Base-by-base conservation (phyloP, 2,113 vertebrate genomes). In the Typhlomys cinereus region DNA sequence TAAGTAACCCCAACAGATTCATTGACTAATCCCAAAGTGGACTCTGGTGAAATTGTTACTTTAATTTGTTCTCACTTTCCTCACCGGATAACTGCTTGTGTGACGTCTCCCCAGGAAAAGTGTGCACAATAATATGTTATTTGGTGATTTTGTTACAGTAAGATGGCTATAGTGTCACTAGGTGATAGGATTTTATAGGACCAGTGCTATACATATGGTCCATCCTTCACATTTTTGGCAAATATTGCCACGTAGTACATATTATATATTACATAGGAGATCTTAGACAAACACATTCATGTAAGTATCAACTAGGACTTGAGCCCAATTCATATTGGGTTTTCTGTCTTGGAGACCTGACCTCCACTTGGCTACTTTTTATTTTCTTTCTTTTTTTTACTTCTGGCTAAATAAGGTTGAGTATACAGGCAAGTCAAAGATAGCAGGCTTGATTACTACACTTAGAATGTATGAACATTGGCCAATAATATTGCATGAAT, bases 361-460 rank as follows among this genome's bases (percentile, higher is more conserved):
- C 34, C 21, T 36, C 44, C 8, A 64, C 20, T 61, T 54, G 52
- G 52, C 52, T 54, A 54, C 17, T 54, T 54, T 17, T 54, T 54
- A 12, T 54, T 54, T 54, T 54, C 17, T 54, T 12, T 7, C 27
- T 17, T n/a, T 61, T 75, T 13, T 87, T 91, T 36, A 57, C n/a
- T 78, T 88, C 44, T 74, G 52, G 41, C 23, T 44, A 41, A 93
- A 74, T 59, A 91, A 71, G 21, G 17, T 34, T 89, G 83, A 75
- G 31, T 54, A 82, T 25, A 70, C 54, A 70, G 23, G 71, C 52
- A 76, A 54, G 87, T 1, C 1, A 7, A 81, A 64, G 29, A 64
- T 34, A 66, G 70, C 1, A 69, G 39, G 0, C 27, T 91, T 85
- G n/a, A 57, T 67, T 73, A 67, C 41, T 83, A 7, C 4, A 44